Percentiles rank a stretch among this genome's conserved stretches.
Conservation (phyloP, 2,113 vertebrate genomes). For the Limanda limanda region DNA sequence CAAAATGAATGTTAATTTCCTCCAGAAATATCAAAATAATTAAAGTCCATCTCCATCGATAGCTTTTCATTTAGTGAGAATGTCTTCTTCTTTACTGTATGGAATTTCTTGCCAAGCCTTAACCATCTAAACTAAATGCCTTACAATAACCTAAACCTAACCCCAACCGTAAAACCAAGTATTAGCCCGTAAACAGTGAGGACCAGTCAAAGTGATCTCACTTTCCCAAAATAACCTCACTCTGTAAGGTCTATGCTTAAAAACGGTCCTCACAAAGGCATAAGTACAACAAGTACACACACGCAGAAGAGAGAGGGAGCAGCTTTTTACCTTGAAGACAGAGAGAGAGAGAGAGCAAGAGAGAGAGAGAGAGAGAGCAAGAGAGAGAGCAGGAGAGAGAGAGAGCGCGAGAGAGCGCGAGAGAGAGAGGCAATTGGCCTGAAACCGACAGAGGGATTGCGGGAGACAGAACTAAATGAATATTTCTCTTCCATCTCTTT, state of each 20-base stretch:
- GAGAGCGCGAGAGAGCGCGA: background rate
- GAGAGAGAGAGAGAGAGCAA: slow-evolving; percentile 37
- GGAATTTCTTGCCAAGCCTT: background rate
- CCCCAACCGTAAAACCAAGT: too few relatives aligned
- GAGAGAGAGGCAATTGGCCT: background rate
- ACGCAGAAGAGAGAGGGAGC: slow-evolving; percentile 28
- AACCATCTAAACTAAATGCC: too few relatives aligned
- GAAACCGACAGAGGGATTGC: slow-evolving; percentile 23
- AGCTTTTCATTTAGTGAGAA: too few relatives aligned
- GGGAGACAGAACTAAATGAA: slow-evolving; percentile 51
- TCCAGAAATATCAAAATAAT: background rate
- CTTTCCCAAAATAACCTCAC: too few relatives aligned
- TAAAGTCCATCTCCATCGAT: background rate
- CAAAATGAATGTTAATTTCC: background rate
- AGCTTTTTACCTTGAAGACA: slow-evolving; percentile 66
- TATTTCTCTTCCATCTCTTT: slow-evolving; percentile 69
- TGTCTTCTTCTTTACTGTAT: background rate
- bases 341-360: slow-evolving; percentile 33
- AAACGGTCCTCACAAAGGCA: background rate
- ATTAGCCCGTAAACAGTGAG: too few relatives aligned
- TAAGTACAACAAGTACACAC: background rate
- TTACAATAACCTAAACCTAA: too few relatives aligned
- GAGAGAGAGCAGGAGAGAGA: slow-evolving; percentile 19
- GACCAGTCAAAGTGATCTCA: too few relatives aligned
- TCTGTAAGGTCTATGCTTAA: too few relatives aligned